Base-by-base conservation (phyloP, 2,797 vertebrate species). In the Sphenodon punctatus region DNA sequence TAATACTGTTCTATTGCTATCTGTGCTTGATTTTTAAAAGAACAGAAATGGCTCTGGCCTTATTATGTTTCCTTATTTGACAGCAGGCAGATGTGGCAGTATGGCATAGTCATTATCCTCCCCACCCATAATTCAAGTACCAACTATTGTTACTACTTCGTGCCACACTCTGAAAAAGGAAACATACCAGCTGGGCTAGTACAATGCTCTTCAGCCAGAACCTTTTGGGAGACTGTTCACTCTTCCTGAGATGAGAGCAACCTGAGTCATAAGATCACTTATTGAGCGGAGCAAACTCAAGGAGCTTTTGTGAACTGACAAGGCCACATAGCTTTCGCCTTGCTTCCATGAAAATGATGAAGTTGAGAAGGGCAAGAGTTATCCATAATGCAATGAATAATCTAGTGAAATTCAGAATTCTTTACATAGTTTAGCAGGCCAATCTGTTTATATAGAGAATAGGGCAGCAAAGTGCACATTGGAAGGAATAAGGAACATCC, bases 21-120 rank as follows among this genome's bases (percentile, higher is more conserved):
- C 3, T 67, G 16, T 0, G 7, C n/a, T 77, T 46, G 14, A 70
- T 48, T 38, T 81, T 91, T 69, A 66, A 51, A 60, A 67, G 43
- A 55, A 75, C 75, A 68, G 22, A n/a, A 46, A 3, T 9, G 30
- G 7, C 69, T 85, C 25, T 27, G 63, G 36, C 41, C 23, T 72
- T 2, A 0, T 10, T 7, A 7, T 22, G n/a, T 65, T 65, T 71
- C 75, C 16, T 82, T 48, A 13, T 38, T 6, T 64, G 11, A 4
- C 79, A 3, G 0, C 15, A 60, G 51, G 20, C 16, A 64, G 15
- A 5, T 60, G 9, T 48, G 46, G 39, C 27, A 65, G 36, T 76
- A 30, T 48, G 25, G 30, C 6, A 53, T 13, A 58, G 34, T 27
- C 58, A 32, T 3, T 65, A 65, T 46, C 4, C 5, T 10, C 27